These are phyloP conservation scores for Epicauta chinensis DNA, from an alignment of 1,140 invertebrate species.

Conservation along the genomic window DNA sequence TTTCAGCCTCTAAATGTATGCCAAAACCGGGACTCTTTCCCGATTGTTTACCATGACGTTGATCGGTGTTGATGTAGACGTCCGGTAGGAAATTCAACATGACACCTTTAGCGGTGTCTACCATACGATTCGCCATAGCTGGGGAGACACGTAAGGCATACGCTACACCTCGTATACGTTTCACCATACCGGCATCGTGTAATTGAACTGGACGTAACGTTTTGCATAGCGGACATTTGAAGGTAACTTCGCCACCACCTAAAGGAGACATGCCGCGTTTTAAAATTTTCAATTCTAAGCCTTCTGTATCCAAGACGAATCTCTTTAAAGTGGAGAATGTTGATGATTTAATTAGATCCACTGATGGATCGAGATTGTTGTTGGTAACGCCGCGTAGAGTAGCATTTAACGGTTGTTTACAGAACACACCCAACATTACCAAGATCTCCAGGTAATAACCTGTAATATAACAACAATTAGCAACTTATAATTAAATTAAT, in stretches of 20 bases:
- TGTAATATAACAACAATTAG: constrained; percentile 35
- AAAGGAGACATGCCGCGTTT: constrained; percentile 74
- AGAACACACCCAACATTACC: constrained; percentile 88
- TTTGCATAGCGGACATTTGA: constrained; percentile 74
- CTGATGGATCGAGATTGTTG: constrained; percentile 71
- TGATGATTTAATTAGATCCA: constrained; percentile 78
- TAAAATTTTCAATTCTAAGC: constrained; percentile 76
- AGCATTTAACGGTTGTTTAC: constrained; percentile 79
- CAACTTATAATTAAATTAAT: constrained; percentile 2
- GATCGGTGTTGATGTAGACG: constrained; percentile 92
- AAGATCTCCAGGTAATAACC: constrained; percentile 89
- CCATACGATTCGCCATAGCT: constrained; percentile 82
- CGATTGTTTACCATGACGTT: constrained; percentile 73
- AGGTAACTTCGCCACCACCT: constrained; percentile 86
- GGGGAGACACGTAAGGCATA: constrained; percentile 88
- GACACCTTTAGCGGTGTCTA: constrained; percentile 86
- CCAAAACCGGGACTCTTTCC: constrained; percentile 90
- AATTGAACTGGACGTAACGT: constrained; percentile 54
- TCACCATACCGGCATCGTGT: constrained; percentile 83
- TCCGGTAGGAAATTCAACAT: constrained; percentile 91
- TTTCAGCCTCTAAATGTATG: constrained; percentile 87
- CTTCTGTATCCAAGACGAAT: constrained; percentile 85
- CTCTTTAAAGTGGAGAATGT: constrained; percentile 74
- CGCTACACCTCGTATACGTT: constrained; percentile 84
- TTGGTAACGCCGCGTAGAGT: constrained; percentile 87